Base-by-base conservation (phyloP, 2,113 vertebrate species). In the Atractosteus spatula region DNA sequence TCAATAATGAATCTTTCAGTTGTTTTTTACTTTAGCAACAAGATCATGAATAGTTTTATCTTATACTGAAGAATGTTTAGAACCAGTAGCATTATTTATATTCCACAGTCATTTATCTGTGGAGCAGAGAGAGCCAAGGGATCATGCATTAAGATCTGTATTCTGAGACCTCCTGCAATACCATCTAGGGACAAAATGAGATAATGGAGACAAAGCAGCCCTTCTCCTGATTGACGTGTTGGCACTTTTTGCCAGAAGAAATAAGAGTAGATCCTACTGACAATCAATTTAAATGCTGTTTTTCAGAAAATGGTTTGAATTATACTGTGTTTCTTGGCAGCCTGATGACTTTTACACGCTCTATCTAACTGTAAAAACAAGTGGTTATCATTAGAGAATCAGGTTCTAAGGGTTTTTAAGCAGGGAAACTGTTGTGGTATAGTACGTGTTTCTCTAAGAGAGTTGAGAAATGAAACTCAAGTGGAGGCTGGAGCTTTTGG, bases 1-100 rank as follows among this genome's bases (percentile, higher is more conserved):
- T 29, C 29, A 29, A 29, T 29, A 29, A 29, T 29, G 29, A 29
- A 29, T 29, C 29, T 29, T 29, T 29, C 29, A 29, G 29, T 29
- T 1, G 29, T 29, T 29, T 29, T 29, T 29, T 29, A 29, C 29
- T 29, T 29, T 29, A 29, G 29, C 29, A 29, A 45, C 55, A 67
- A 54, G 12, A 44, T 3, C n/a, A 2, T 10, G 5, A 45, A 42
- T 55, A 69, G 29, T 43, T 66, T 43, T 66, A 12, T 6, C 29
- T 29, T 29, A 10, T 44, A 11, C 16, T n/a, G n/a, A 12, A 64
- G 8, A 72, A 61, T 55, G 76, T 68, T 54, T 72, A 70, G 77
- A 5, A 13, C 71, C 42, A 41, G 17, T 29, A 14, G 55, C 55
- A 56, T 11, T 73, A 81, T 81, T 86, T 85, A 84, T 79, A 85